Base-by-base conservation (phyloP, 2,888 invertebrate genomes). In the Cryptosula pallasiana region DNA sequence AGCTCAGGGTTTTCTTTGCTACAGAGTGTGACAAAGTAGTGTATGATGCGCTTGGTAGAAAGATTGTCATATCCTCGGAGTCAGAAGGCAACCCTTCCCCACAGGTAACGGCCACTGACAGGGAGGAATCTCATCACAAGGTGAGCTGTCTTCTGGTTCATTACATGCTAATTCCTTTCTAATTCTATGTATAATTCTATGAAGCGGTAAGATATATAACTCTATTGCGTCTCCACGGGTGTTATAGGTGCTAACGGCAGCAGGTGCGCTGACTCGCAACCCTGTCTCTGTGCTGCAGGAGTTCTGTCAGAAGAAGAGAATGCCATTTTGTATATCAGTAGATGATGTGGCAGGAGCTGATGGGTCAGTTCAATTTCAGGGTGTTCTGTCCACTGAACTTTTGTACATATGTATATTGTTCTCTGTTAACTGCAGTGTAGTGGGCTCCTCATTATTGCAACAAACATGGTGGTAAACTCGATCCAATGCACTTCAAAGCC, bases 331-430 rank as follows among this genome's bases (percentile, higher is more conserved):
- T 13, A 75, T 80, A n/a, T 75, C 76, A 63, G 77, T 80, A 0
- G 73, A 74, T n/a, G 79, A 80, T 72, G 73, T 74, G 13, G 73
- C 76, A 1, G 77, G 78, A 3, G 77, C 78, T 13, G 77, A 78
- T 73, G 80, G 79, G 80, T 80, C 75, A 74, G 76, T 71, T 45
- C 20, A 20, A n/a, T n/a, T n/a, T n/a, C n/a, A n/a, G n/a, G n/a
- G n/a, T n/a, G n/a, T n/a, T n/a, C n/a, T n/a, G n/a, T n/a, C n/a
- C n/a, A n/a, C n/a, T n/a, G n/a, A n/a, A n/a, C n/a, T n/a, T n/a
- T n/a, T n/a, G n/a, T n/a, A n/a, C n/a, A n/a, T n/a, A n/a, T n/a
- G n/a, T n/a, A n/a, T n/a, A n/a, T n/a, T n/a, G n/a, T n/a, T n/a
- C n/a, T n/a, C n/a, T n/a, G n/a, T n/a, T n/a, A n/a, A n/a, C n/a